Evolutionary conservation across 2,888 invertebrate genomes (phyloP).

Genomic region (Dicyrtoma fusca): DNA sequence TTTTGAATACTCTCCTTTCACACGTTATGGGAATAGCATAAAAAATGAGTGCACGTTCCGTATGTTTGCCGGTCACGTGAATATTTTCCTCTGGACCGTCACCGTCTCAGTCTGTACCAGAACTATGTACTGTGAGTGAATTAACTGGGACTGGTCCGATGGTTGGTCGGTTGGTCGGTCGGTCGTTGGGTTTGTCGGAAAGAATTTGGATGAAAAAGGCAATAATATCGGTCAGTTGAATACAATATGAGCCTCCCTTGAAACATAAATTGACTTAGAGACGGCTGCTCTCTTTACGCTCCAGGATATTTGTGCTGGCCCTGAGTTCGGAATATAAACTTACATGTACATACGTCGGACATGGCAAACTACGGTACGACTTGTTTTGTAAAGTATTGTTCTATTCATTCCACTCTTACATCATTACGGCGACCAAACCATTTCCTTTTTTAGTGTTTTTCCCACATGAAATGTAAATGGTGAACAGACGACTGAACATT

Average conservation of each 20-base stretch:
- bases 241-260: background rate
- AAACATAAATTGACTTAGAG: background rate
- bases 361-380: too few relatives aligned
- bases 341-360: slow-evolving; percentile 14
- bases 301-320: slow-evolving; percentile 21
- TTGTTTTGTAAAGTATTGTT: slow-evolving; percentile 8
- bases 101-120: too few relatives aligned
- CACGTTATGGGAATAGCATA: slow-evolving; percentile 22
- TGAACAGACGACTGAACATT: slow-evolving; percentile 13
- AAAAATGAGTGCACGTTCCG: slow-evolving; percentile 22
- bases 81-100: background rate
- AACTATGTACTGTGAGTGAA: too few relatives aligned
- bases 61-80: slow-evolving; percentile 11
- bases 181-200: background rate
- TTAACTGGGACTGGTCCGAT: too few relatives aligned
- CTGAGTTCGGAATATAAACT: slow-evolving; percentile 33
- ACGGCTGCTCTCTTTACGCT: background rate
- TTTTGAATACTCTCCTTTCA: slow-evolving; percentile 14
- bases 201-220: slow-evolving; percentile 18
- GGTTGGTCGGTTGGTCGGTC: background rate
- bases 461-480: slow-evolving; percentile 29
- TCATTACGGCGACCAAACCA: background rate
- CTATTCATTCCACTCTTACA: slow-evolving; percentile 20
- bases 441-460: background rate
- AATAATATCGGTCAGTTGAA: slow-evolving; percentile 20